Evolutionary conservation across 2,797 vertebrate species (phyloP).

Genomic region (Hydrolagus colliei): DNA sequence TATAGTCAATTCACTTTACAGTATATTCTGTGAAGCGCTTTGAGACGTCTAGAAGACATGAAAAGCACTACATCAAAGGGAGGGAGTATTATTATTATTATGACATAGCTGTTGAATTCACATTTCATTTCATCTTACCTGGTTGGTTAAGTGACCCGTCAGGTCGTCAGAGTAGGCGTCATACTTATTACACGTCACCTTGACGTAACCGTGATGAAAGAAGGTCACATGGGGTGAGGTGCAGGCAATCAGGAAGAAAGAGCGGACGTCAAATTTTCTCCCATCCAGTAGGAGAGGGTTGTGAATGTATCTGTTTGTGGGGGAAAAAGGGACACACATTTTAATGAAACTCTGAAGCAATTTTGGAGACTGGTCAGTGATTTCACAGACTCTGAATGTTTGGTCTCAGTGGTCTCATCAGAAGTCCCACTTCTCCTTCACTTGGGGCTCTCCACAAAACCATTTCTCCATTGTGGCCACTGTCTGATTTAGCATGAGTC

Average conservation of each 20-base stretch:
- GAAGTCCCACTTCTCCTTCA: no score
- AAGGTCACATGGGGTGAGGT: slow-evolving; percentile 67
- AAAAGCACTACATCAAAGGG: no score
- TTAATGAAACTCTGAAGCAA: not conserved
- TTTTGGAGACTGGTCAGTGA: no score
- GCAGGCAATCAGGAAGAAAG: slow-evolving; percentile 75
- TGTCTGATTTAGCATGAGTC: no score
- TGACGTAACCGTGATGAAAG: slow-evolving; percentile 76
- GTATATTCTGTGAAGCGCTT: no score
- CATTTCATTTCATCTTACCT: slow-evolving; percentile 51
- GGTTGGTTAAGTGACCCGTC: slow-evolving; percentile 72
- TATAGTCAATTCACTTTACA: no score
- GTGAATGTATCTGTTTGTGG: slow-evolving; percentile 65
- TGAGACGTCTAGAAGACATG: no score
- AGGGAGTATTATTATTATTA: no score
- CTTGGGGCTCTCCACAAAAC: no score
- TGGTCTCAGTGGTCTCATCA: no score
- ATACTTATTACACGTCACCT: slow-evolving; percentile 69
- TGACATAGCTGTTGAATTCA: not conserved
- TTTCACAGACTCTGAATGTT: no score
- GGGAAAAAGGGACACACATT: not conserved
- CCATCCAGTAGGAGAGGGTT: slow-evolving; percentile 72
- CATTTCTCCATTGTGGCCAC: no score
- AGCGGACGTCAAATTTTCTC: slow-evolving; percentile 77
- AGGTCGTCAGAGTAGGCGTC: slow-evolving; percentile 70